Evolutionary conservation across 2,113 vertebrate genomes (phyloP), one percentile per base, ranked within the genome.

Genomic region (Tenrec ecaudatus): DNA sequence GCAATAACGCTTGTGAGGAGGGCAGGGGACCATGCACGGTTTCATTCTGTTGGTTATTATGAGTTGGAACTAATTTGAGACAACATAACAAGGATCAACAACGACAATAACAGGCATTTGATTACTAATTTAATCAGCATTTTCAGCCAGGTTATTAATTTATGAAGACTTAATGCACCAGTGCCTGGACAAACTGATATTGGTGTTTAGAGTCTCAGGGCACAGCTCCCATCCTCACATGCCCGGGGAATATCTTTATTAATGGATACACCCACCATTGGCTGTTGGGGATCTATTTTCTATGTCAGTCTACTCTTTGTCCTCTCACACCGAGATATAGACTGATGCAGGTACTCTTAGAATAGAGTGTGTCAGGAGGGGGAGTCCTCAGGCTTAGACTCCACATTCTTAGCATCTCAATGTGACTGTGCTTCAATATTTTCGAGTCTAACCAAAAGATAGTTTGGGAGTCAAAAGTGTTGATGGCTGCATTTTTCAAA

Each of bases 191-290:
- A 15, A 17, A 40, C 29, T n/a, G 36, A 1, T 0, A 9, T 10
- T 38, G 57, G 76, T 0, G 23, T 7, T 22, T 53, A 25, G 2
- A 68, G 73, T 15, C 66, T 76, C 47, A 11, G 22, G 64, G 23
- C 76, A 1, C 25, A 0, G 1, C 75, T 73, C 38, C 16, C 0
- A 20, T 36, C 64, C 27, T 8, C 20, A 2, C 0, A 0, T 1
- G 36, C 71, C 6, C 0, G 1, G 0, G 38, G 1, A 2, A 2
- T 3, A 29, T 71, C 76, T 58, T 60, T 14, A 15, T 2, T 1
- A 64, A 12, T 2, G 79, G 82, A 2, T 4, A 11, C 2, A 14
- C 1, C 58, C 16, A 3, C 14, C 60, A 73, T 57, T 23, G n/a
- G 29, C 27, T 1, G 43, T 9, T 17, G n/a, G 38, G 60, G 20